Evolutionary conservation across 2,113 vertebrate genomes (phyloP).

Genomic region (Thermophis baileyi): DNA sequence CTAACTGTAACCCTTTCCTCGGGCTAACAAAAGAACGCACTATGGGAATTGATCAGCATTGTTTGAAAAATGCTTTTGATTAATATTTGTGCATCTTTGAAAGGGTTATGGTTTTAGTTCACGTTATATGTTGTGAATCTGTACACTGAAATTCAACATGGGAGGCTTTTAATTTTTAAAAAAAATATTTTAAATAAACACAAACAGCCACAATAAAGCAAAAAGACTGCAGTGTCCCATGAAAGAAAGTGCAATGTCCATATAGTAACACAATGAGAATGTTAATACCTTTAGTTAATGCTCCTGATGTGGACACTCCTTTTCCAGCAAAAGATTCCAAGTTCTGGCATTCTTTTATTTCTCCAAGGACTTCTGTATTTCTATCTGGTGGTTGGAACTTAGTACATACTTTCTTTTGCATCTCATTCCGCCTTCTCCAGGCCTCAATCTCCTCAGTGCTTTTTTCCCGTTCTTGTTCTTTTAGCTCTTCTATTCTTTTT

Average conservation of each 20-base stretch:
- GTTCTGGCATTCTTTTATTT: conserved; percentile 36
- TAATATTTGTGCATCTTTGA: background rate
- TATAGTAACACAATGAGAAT: background rate
- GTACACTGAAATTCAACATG: background rate
- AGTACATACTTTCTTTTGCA: conserved; percentile 47
- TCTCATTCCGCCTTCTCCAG: conserved; percentile 74
- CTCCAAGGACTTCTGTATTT: conserved; percentile 39
- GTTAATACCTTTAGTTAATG: conserved; percentile 54
- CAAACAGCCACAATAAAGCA: background rate
- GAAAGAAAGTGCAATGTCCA: background rate
- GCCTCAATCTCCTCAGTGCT: conserved; percentile 77
- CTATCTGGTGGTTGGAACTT: conserved; percentile 5
- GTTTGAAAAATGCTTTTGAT: background rate
- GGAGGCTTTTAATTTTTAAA: background rate
- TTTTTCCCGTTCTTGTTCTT: conserved; percentile 77
- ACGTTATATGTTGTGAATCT: background rate
- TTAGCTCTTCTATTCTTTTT: conserved; percentile 79
- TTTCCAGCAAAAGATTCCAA: background rate
- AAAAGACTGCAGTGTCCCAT: background rate
- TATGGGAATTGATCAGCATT: background rate
- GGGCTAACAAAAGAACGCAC: background rate
- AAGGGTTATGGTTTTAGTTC: background rate
- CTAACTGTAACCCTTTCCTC: background rate
- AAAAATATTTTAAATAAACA: background rate
- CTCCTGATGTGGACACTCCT: conserved; percentile 19